Evolutionary conservation across 2,888 invertebrate genomes (phyloP).

Genomic region (Catocala nupta): DNA sequence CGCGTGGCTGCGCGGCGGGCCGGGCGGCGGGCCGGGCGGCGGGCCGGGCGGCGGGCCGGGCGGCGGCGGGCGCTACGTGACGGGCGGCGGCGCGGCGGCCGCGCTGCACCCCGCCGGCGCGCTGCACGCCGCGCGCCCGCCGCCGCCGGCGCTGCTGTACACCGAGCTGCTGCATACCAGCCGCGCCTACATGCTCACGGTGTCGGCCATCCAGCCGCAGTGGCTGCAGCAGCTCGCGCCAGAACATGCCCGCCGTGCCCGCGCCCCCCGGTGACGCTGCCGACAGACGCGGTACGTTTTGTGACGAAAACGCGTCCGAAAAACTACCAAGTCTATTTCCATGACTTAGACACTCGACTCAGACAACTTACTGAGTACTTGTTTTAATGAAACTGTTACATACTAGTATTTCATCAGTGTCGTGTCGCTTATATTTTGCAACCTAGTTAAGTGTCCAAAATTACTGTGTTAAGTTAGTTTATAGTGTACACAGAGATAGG

Average conservation of each 20-base stretch:
- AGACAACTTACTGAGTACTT: too few relatives aligned
- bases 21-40: constrained; percentile 73
- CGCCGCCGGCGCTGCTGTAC: constrained; percentile 92
- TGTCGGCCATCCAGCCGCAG: constrained; percentile 92
- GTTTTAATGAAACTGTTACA: too few relatives aligned
- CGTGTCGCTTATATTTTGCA: too few relatives aligned
- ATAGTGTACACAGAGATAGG: constrained; percentile 4
- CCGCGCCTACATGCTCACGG: constrained; percentile 92
- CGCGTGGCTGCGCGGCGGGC: constrained; percentile 91
- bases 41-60: constrained; percentile 84
- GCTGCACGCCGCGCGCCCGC: constrained; percentile 87
- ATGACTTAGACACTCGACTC: too few relatives aligned
- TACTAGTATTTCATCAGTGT: too few relatives aligned
- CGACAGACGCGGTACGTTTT: constrained; percentile 1
- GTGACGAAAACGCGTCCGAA: neutral
- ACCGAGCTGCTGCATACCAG: constrained; percentile 95
- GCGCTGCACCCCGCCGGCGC: constrained; percentile 95
- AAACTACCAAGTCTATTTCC: neutral
- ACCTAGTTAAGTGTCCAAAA: too few relatives aligned
- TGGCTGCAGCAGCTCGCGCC: constrained; percentile 89
- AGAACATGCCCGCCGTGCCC: constrained; percentile 73
- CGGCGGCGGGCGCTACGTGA: constrained; percentile 83
- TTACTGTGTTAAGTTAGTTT: neutral
- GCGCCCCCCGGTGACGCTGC: constrained; percentile 69
- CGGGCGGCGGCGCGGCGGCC: constrained; percentile 82